These are phyloP conservation scores for Dorcus parallelipipedus DNA, from an alignment of 2,888 invertebrate species.

Conservation along the genomic window DNA sequence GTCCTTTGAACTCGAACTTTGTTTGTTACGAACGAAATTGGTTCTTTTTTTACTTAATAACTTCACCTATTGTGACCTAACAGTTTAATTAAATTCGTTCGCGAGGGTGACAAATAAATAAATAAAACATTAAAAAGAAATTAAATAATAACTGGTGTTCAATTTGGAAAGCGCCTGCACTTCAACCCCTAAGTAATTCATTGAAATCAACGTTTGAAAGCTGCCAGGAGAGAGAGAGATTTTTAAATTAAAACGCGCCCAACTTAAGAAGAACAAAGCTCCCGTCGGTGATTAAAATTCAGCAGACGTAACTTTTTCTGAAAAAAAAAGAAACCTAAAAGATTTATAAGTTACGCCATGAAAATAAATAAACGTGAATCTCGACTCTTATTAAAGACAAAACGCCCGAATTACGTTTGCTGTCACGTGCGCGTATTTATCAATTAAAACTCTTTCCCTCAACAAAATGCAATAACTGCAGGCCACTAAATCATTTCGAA, in stretches of 20 bases:
- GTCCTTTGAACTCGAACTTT: too few relatives aligned
- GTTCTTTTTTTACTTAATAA: too few relatives aligned
- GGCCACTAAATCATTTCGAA: slow-evolving; percentile 42
- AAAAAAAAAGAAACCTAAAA: not conserved
- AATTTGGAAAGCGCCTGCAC: too few relatives aligned
- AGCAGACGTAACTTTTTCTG: slow-evolving; percentile 1
- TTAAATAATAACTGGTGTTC: too few relatives aligned
- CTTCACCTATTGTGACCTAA: too few relatives aligned
- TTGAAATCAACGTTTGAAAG: not conserved
- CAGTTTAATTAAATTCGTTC: too few relatives aligned
- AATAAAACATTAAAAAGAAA: too few relatives aligned
- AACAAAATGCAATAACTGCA: slow-evolving; percentile 39
- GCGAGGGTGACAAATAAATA: too few relatives aligned
- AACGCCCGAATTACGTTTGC: slow-evolving; percentile 28
- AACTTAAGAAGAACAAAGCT: slow-evolving; percentile 13
- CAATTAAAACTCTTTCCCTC: slow-evolving; percentile 39
- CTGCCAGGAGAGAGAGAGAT: too few relatives aligned
- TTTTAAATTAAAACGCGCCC: too few relatives aligned
- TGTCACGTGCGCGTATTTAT: slow-evolving; percentile 43
- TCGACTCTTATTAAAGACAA: slow-evolving; percentile 2
- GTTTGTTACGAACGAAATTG: too few relatives aligned
- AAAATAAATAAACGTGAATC: not conserved
- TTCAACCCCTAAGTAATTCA: not conserved
- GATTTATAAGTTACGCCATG: not conserved
- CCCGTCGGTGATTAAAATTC: slow-evolving; percentile 16